Base-by-base conservation (phyloP, 1,140 invertebrate genomes). In the Anastrepha obliqua region DNA sequence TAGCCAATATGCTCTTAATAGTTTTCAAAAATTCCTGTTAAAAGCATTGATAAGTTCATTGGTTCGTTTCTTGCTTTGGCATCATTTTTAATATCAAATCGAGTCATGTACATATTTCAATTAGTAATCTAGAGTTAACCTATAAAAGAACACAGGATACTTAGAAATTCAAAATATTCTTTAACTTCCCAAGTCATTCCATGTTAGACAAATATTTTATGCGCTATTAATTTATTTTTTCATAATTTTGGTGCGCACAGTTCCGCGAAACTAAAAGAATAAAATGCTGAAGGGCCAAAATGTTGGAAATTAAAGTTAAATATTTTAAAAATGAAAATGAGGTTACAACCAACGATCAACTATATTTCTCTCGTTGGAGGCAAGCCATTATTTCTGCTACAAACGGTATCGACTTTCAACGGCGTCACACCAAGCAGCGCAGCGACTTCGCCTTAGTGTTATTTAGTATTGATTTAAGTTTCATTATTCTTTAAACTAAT, bases 351-450 rank as follows among this genome's bases (percentile, higher is more conserved):
- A 78, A 55, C 7, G 5, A 51, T 55, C 51, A 5, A 55, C 44
- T 9, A 81, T 55, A 51, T 51, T 55, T 81, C 74, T 81, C 74
- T 81, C 74, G 7, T 81, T 81, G 44, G 74, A 17, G 20, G 44
- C 6, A 81, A 55, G 11, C n/a, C 17, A 5, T 2, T 15, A 55
- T 47, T 20, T 74, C 44, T 74, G 15, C 70, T 74, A 55, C 47
- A 55, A 20, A 20, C 17, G 13, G 2, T 11, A 55, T 81, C 74
- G 74, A 81, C 47, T 55, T 55, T 55, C 11, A n/a, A 29, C n/a
- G 74, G 51, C 17, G n/a, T 81, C n/a, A 55, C 17, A 55, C 47
- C 39, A 2, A 74, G 13, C n/a, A 17, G 13, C n/a, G 15, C 74
- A 81, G 2, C 47, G 44, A 47, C 74, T 81, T 55, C 3, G 74